Percentiles rank a stretch among this genome's conserved stretches.
Conservation (phyloP, 2,888 invertebrate genomes). For the Ophioninae sp. region DNA sequence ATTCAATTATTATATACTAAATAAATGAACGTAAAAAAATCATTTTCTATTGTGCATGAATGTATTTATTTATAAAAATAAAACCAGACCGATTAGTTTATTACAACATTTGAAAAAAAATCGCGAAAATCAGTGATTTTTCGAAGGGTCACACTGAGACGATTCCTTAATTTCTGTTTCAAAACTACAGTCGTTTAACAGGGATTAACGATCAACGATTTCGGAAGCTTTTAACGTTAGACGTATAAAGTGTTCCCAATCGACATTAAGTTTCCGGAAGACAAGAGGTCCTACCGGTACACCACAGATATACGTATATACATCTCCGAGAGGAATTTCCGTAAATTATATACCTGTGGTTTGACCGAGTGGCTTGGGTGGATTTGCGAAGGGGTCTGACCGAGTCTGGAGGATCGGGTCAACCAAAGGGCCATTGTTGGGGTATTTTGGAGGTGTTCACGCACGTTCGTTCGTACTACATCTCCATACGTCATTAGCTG, state of each 20-base stretch:
- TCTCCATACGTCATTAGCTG: not conserved
- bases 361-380: conserved; percentile 6
- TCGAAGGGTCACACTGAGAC: no score
- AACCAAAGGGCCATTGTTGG: conserved; percentile 8
- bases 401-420: not conserved
- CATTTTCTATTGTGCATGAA: no score
- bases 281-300: not conserved
- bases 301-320: conserved; percentile 8
- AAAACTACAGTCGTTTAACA: no score
- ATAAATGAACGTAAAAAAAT: no score
- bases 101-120: no score
- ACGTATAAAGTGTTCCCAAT: conserved; percentile 1
- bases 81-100: no score
- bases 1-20: no score
- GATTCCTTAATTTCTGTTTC: no score
- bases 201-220: no score
- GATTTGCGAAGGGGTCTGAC: conserved; percentile 5
- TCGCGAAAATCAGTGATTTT: no score
- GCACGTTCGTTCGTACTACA: not conserved
- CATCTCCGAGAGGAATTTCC: conserved; percentile 45
- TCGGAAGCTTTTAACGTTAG: not conserved
- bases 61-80: no score
- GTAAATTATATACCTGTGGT: conserved; percentile 46
- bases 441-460: not conserved
- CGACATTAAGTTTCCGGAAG: conserved; percentile 39